A percentile compares a stretch with the other conserved stretches of the same genome.
Conservation (phyloP, 2,888 invertebrate genomes). For the Heliconius erato region DNA sequence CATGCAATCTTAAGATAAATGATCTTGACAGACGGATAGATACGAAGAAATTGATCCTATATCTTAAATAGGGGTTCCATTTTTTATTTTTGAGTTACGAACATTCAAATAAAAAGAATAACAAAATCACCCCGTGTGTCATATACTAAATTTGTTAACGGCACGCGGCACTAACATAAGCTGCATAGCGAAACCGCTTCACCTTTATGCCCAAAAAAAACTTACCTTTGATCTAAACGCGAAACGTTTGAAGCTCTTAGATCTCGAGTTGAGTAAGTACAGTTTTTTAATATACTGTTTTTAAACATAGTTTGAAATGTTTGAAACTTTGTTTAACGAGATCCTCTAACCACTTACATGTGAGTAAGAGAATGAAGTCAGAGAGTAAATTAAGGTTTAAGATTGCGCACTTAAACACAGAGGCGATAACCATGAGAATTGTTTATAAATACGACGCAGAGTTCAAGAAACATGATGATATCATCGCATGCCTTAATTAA, state of each 20-base stretch:
- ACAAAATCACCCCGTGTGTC: background rate
- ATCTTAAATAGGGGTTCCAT: too few relatives aligned
- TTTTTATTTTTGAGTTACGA: too few relatives aligned
- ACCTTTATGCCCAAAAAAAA: slow-evolving; percentile 54
- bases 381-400: slow-evolving; percentile 11
- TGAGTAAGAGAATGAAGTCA: slow-evolving; percentile 23
- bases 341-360: background rate
- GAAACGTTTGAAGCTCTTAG: slow-evolving; percentile 45
- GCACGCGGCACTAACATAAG: slow-evolving; percentile 1
- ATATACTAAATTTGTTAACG: background rate
- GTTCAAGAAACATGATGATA: slow-evolving; percentile 38
- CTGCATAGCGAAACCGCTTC: slow-evolving; percentile 48
- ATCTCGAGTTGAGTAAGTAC: slow-evolving; percentile 44
- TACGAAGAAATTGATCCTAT: too few relatives aligned
- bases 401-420: slow-evolving; percentile 21
- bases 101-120: too few relatives aligned
- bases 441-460: slow-evolving; percentile 25
- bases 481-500: slow-evolving; percentile 37
- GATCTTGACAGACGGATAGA: too few relatives aligned
- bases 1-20: too few relatives aligned
- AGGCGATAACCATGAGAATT: slow-evolving; percentile 29
- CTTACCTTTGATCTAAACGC: slow-evolving; percentile 53
- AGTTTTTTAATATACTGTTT: slow-evolving; percentile 39
- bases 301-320: slow-evolving; percentile 29
- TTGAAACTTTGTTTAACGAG: slow-evolving; percentile 20